Percentiles rank a stretch among this genome's conserved stretches.
These are phyloP conservation scores for Galerucella pusilla DNA, from an alignment of 2,888 invertebrate species.

Conservation along the genomic window DNA sequence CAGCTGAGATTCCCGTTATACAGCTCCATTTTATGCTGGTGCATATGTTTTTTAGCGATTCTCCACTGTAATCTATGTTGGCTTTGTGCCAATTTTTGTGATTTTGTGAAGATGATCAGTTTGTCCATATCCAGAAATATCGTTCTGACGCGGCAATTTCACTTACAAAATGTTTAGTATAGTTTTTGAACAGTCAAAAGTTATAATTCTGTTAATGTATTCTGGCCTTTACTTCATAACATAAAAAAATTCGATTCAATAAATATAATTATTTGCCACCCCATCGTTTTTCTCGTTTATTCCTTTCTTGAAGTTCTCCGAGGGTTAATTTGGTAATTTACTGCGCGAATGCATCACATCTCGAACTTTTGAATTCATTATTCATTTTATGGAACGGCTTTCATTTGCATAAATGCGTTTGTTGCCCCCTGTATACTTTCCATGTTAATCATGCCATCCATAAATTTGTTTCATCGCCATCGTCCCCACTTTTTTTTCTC, in stretches of 20 bases:
- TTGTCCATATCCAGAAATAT: too few relatives aligned
- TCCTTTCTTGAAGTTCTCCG: slow-evolving; percentile 15
- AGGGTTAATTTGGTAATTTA: slow-evolving; percentile 58
- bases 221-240: neutral
- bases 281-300: slow-evolving; percentile 42
- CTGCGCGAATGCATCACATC: slow-evolving; percentile 55
- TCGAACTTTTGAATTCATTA: slow-evolving; percentile 56
- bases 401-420: slow-evolving; percentile 56
- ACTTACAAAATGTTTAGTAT: too few relatives aligned
- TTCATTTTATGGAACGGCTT: slow-evolving; percentile 54
- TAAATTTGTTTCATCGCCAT: slow-evolving; percentile 45
- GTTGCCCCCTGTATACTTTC: slow-evolving; percentile 44
- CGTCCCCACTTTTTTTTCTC: slow-evolving; percentile 16
- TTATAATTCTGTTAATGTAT: neutral
- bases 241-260: neutral
- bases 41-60: too few relatives aligned
- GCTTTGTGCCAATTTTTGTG: too few relatives aligned
- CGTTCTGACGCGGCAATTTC: too few relatives aligned
- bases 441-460: slow-evolving; percentile 49
- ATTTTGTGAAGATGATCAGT: too few relatives aligned
- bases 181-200: too few relatives aligned
- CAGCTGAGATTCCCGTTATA: too few relatives aligned
- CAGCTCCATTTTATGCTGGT: too few relatives aligned
- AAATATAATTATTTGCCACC: slow-evolving; percentile 15
- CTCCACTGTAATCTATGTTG: too few relatives aligned